A percentile compares a stretch with the other conserved stretches of the same genome.
Evolutionary conservation across 2,113 vertebrate species (phyloP).

Genomic region (Limanda limanda): DNA sequence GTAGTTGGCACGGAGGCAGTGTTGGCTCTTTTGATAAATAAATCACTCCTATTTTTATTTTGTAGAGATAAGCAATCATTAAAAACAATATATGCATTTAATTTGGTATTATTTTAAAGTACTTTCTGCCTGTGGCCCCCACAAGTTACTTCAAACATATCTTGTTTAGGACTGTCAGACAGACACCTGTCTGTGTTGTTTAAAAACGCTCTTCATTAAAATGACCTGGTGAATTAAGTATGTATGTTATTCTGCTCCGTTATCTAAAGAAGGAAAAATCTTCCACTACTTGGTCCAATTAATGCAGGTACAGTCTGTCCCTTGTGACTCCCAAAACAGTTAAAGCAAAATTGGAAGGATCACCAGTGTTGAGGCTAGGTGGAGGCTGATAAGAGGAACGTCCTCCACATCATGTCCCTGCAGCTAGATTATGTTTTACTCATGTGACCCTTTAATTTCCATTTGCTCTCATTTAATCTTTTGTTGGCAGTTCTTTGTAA

Average conservation of each 20-base stretch:
- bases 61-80: no score
- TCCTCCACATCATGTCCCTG: conserved; percentile 17
- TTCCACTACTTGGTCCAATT: not conserved
- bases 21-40: no score
- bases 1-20: no score
- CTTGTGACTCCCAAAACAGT: conserved; percentile 5
- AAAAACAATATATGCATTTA: no score
- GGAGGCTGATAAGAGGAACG: conserved; percentile 46
- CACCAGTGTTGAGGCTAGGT: conserved; percentile 13
- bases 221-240: not conserved
- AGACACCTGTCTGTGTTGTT: no score
- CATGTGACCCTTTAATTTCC: not conserved
- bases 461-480: conserved; percentile 1
- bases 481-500: conserved; percentile 2
- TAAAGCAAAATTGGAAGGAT: conserved; percentile 18
- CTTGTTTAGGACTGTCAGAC: no score
- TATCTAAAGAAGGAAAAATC: not conserved
- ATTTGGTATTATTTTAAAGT: no score
- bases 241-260: not conserved
- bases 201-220: no score
- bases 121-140: no score
- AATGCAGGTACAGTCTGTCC: conserved; percentile 16
- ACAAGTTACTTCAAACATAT: no score
- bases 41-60: no score
- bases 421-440: not conserved